Conservation (phyloP, 92 coral and sea anemone species). For the Parazoanthus atlanticus region DNA sequence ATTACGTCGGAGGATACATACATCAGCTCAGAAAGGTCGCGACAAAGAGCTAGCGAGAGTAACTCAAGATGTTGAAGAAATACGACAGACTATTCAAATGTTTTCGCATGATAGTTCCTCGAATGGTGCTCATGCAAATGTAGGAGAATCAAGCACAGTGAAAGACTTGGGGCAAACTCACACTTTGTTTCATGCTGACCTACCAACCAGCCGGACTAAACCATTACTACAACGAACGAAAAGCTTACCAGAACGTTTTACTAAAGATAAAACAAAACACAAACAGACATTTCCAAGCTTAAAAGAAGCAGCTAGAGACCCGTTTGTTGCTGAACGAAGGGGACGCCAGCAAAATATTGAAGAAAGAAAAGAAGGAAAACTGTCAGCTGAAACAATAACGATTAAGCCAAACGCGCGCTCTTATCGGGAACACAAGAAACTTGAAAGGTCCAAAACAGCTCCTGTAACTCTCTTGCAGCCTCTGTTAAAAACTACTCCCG, state of each 20-base stretch:
- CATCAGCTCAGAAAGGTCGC: constrained; percentile 36
- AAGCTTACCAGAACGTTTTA: background rate
- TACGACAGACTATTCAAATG: constrained; percentile 49
- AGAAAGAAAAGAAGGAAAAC: background rate
- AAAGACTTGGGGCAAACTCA: background rate
- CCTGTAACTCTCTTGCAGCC: constrained; percentile 69
- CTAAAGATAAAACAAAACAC: background rate
- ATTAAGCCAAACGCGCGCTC: background rate
- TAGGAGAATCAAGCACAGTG: background rate
- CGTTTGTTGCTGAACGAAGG: background rate
- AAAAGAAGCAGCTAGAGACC: constrained; percentile 9
- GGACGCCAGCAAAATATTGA: too few species aligned
- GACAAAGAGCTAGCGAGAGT: constrained; percentile 53
- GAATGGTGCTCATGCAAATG: constrained; percentile 33
- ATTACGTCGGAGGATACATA: constrained; percentile 37
- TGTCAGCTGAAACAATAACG: background rate
- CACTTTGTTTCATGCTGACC: background rate
- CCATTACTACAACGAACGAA: background rate
- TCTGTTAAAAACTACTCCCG: constrained; percentile 57
- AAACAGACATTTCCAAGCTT: constrained; percentile 13
- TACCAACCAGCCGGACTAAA: background rate
- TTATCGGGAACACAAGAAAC: constrained; percentile 53
- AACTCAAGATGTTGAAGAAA: constrained; percentile 45
- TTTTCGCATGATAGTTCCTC: constrained; percentile 34
- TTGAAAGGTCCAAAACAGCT: constrained; percentile 76